These are phyloP conservation scores for Cottus gobio DNA, from an alignment of 2,113 vertebrate species.

Conservation along the genomic window DNA sequence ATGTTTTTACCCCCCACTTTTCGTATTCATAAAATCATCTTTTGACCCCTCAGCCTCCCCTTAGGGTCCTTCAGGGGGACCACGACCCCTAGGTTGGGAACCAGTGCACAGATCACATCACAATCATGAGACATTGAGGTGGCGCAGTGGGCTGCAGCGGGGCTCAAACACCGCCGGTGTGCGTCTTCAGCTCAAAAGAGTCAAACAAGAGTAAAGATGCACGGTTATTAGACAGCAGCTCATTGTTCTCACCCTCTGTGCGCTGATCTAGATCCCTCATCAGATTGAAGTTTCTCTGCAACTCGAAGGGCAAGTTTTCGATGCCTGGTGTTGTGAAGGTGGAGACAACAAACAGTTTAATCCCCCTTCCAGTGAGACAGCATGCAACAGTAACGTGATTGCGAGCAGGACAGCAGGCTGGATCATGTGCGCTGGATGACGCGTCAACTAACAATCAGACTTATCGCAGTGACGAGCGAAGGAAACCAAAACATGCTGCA, in stretches of 20 bases:
- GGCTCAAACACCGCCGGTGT: neutral
- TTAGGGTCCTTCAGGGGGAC: neutral
- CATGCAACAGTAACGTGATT: neutral
- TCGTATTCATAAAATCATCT: neutral
- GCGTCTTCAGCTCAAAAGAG: neutral
- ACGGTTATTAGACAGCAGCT: neutral
- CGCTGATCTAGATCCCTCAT: slow-evolving; percentile 97
- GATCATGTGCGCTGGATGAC: neutral
- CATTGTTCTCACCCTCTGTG: slow-evolving; percentile 89
- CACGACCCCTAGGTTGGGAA: neutral
- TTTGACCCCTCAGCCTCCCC: neutral
- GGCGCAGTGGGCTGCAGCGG: neutral
- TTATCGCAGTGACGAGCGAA: no score
- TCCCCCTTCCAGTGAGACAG: neutral
- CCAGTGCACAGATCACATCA: neutral
- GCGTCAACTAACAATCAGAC: neutral
- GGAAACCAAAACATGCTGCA: fast-evolving
- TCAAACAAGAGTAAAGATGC: no score
- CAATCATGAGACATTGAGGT: neutral
- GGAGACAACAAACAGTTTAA: slow-evolving; percentile 16
- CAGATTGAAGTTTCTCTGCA: slow-evolving; percentile 98
- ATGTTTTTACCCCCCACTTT: neutral
- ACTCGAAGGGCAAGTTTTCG: slow-evolving; percentile 95
- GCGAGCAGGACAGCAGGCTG: neutral
- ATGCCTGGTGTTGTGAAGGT: slow-evolving; percentile 86